Evolutionary conservation across 1,140 invertebrate genomes (phyloP), one percentile per base, ranked within the genome.

Genomic region (Tetragonula clypearis): DNA sequence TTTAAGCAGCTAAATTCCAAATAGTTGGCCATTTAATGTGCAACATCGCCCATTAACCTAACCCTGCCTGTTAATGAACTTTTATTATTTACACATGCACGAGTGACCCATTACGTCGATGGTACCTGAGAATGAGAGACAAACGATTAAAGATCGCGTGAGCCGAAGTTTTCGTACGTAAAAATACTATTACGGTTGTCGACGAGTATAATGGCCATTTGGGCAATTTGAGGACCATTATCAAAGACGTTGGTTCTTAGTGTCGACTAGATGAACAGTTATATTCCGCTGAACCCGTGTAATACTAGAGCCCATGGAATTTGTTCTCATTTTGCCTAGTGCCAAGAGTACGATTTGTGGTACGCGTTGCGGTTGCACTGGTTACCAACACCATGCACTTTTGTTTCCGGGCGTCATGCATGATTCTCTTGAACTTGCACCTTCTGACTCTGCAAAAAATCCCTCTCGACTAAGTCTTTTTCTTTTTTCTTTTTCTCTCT

Each of bases 361-460:
- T 62, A 26, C 4, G 12, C 41, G 3, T 55, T 78, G 78, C 78
- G 74, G 74, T 82, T 53, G 55, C 68, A 69, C 65, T 15, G 73
- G 66, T 73, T 74, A 73, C 76, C 19, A 73, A 85, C 73, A 78
- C 72, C 76, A 56, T 78, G 55, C 35, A n/a, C 14, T 12, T 56
- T 79, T 71, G 73, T 85, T 88, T 88, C 86, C 86, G 75, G 78
- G 5, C 23, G 65, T 66, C 69, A 49, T 41, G 30, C 74, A 85
- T 79, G 60, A 23, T 60, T 65, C 53, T 72, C 84, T 78, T 79
- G 79, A 87, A 82, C 79, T 76, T 81, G 79, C 41, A 66, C 53
- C 60, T 80, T 23, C 21, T 56, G 41, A 19, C 23, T 6, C 21
- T 65, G 14, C 6, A 35, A 53, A 68, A 49, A 60, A 62, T 58